These are phyloP conservation scores for Oophaga pumilio DNA, from an alignment of 2,113 vertebrate species.

Conservation along the genomic window DNA sequence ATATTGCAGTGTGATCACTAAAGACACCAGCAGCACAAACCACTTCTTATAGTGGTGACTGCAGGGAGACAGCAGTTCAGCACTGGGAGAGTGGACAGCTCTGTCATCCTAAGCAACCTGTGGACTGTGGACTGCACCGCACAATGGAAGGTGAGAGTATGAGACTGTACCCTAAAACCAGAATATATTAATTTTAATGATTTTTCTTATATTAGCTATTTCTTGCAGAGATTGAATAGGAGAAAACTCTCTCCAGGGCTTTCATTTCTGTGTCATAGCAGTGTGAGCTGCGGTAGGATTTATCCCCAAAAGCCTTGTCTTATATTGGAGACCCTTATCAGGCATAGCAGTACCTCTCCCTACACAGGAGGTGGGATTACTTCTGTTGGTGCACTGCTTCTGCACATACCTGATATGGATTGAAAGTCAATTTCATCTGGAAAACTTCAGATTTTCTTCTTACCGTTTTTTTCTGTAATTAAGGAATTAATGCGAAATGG, in stretches of 20 bases:
- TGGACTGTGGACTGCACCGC: neutral
- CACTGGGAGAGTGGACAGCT: neutral
- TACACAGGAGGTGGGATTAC: neutral
- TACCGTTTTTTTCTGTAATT: neutral
- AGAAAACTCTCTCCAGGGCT: neutral
- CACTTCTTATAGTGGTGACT: neutral
- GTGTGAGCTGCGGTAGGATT: neutral
- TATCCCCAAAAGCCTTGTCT: neutral
- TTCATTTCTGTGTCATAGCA: neutral
- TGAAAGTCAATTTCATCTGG: neutral
- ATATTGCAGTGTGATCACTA: neutral
- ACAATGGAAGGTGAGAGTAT: conserved; percentile 13
- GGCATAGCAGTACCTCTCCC: neutral
- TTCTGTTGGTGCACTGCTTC: too few relatives aligned
- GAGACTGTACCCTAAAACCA: too few relatives aligned
- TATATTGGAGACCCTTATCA: neutral
- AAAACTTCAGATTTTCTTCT: neutral
- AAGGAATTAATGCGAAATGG: neutral
- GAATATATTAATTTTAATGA: neutral
- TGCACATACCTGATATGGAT: neutral
- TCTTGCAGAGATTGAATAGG: neutral
- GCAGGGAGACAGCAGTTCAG: neutral
- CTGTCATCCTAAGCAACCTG: neutral
- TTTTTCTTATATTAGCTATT: neutral
- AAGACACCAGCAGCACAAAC: neutral